Evolutionary conservation across 2,797 vertebrate genomes (phyloP), one percentile per base, ranked within the genome.

Genomic region (Diplodus sargus): DNA sequence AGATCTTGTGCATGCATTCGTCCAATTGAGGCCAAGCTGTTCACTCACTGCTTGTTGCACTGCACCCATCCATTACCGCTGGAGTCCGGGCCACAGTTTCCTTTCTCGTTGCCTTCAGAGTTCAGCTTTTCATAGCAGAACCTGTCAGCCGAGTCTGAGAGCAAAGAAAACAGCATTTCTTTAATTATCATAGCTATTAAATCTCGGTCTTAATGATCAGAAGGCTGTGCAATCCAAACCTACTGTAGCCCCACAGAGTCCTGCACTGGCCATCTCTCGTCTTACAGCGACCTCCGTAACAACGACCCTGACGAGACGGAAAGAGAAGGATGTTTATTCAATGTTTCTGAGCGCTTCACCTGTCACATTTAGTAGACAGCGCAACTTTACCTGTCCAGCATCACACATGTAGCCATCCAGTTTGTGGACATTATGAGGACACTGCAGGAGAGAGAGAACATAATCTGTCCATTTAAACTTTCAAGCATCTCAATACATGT

Each of bases 51-150:
- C 88, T 99, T 99, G 93, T 94, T 97, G 93, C 98, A 99, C 82
- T 96, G 97, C 70, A 97, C 89, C 98, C 98, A 99, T 90, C 94
- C 95, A 15, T 92, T 95, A 4, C 96, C 96, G 9, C 76, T 85
- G 67, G 91, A 18, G 76, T 97, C 96, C 3, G 92, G 95, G 25
- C 98, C 98, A 63, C 98, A 99, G 95, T 97, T 99, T 28, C 98
- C 98, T 64, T 97, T 96, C 87, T 98, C 97, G 0, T 97, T 98
- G 62, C 98, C 98, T 85, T 99, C 98, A 47, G 96, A 96, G 17
- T 99, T 99, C 85, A 99, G 94, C 87, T 97, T 99, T 90, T 99
- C 98, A 1, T 99, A 99, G 91, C 98, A 99, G 93, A 98, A 97
- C 56, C 97, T 96, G 90, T 99, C 97, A 0, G 98, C 97, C 0